Base-by-base conservation (phyloP, 2,797 vertebrate genomes). In the Schizopygopsis malacanthus region DNA sequence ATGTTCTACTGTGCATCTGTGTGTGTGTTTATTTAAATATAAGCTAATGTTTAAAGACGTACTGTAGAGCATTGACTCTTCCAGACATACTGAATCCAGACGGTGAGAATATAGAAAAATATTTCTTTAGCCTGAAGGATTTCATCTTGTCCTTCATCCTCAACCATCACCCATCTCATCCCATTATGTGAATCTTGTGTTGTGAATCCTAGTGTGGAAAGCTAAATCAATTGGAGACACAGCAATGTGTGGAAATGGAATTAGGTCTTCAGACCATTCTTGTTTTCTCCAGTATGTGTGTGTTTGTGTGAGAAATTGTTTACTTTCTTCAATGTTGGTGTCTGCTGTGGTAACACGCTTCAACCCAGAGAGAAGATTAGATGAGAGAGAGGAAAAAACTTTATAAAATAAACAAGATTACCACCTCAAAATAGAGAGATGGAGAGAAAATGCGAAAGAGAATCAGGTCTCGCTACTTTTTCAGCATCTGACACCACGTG, bases 151-250 rank as follows among this genome's bases (percentile, higher is more conserved):
- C 37, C 25, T 75, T 39, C 81, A 78, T 89, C 89, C 89, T 84
- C 56, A 71, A 28, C 41, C 65, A 41, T 69, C 65, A 69, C 78
- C 78, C 84, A 85, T 41, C 69, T 85, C 77, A 85, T 81, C 84
- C 78, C 16, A n/a, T 73, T 80, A 85, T 50, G 41, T 72, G 84
- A 80, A 61, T 85, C 69, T 47, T 63, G 77, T 81, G 69, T 79
- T 56, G 86, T 88, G 88, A 92, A 91, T 93, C 69, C 73, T 76
- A 33, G 67, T 81, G 91, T 92, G 91, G 89, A 92, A 89, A 88
- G 89, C 92, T 93, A 93, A 94, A 95, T 94, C 94, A 93, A 94
- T 94, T 94, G 92, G 90, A 91, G 91, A 89, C 37, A 88, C 89
- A 89, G 92, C 88, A 84, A 63, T 86, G 92, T 92, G 91, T 91